Evolutionary conservation across 2,888 invertebrate species (phyloP), one percentile per base, ranked within the genome.

Genomic region (Cerceris ruficornis): DNA sequence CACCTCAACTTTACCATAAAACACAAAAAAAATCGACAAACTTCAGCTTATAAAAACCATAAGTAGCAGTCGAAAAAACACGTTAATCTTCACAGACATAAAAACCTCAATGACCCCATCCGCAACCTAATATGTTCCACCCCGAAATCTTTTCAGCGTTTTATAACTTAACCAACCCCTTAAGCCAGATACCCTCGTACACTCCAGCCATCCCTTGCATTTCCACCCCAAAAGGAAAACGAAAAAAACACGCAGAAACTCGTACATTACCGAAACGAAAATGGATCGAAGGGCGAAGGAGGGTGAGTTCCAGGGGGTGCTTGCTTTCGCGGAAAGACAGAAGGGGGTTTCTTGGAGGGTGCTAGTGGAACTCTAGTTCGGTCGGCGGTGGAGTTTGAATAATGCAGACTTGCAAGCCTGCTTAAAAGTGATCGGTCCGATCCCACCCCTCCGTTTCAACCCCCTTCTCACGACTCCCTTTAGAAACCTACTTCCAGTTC

Each of bases 361-460:
- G 75, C 58, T 79, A 57, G 49, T 66, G 70, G 50, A 75, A 65
- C 67, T 76, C 77, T 72, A 77, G 84, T 71, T 83, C 77, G 82
- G 73, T 79, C 67, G 73, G 73, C 81, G 73, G 76, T 83, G 86
- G 83, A 88, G 88, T 89, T 89, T 91, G 90, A 91, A 91, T 91
- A 91, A 91, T 91, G 91, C 90, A 91, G 83, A 86, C 86, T 90
- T 87, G 86, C 88, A 88, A 88, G 87, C 83, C 90, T 89, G 90
- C 91, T 92, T 92, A 90, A 91, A 91, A 90, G 89, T 90, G 90
- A 92, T 92, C 90, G 90, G 87, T 74, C 61, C 82, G 54, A 75
- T 81, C 76, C 80, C 81, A 58, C 77, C 78, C 50, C 43, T 55
- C 62, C 60, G 58, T 49, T 71, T 69, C 69, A 71, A 39, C 61